Base-by-base conservation (phyloP, 2,888 invertebrate genomes). In the Hydraecia micacea region DNA sequence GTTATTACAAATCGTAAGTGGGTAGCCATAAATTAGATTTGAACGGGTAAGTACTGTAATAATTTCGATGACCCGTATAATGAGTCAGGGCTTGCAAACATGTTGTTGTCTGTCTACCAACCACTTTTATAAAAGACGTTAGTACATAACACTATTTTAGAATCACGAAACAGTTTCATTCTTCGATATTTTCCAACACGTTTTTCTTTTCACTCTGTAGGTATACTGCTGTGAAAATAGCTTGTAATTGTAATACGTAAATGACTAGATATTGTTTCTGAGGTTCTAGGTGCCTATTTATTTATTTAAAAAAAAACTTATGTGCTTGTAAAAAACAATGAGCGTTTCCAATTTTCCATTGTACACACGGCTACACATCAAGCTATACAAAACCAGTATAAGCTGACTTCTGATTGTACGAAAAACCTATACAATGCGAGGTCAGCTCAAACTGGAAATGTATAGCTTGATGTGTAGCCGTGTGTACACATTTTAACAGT, bases 1-100 rank as follows among this genome's bases (percentile, higher is more conserved):
- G 81, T 74, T 87, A 87, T 73, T 87, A 85, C 66, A 69, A 85
- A 76, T 81, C 73, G 66, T 80, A 85, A 87, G 85, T 87, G 81
- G 66, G 52, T 71, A 73, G 70, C 63, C 87, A 87, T 84, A 83
- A 77, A 83, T 79, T 80, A 72, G 70, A 75, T 80, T 87, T 71
- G 75, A 73, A 71, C 28, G 73, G 69, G 58, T 73, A 75, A 49
- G 58, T 87, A 75, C 85, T 58, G 80, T 85, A 84, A 87, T 84
- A 87, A 84, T 85, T 84, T 75, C 58, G 15, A 65, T 75, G 80
- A 73, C 60, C 87, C 49, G 62, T 63, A 25, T 87, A 55, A 72
- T 84, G 70, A 63, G 60, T 79, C 84, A 79, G 73, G 52, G 68
- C 28, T 78, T 67, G 21, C 46, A 83, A 75, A 70, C 25, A 62